Percentiles rank a stretch among this genome's conserved stretches.
Evolutionary conservation across 2,888 invertebrate species (phyloP).

Genomic region (Lochmaea crataegi): DNA sequence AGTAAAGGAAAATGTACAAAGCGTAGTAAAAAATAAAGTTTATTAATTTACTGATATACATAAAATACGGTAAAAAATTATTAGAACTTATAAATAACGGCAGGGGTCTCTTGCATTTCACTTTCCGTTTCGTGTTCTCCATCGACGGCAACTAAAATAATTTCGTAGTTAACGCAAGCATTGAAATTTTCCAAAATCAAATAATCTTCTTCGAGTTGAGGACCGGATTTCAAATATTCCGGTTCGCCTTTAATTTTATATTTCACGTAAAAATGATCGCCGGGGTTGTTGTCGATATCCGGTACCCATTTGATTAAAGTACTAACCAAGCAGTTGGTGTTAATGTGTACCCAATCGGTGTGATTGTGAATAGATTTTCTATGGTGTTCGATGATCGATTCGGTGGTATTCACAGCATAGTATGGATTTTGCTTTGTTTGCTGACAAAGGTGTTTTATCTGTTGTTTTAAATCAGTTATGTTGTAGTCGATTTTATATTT

Average conservation of each 20-base stretch:
- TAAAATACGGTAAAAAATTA: background rate
- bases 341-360: slow-evolving; percentile 37
- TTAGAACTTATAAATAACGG: slow-evolving; percentile 48
- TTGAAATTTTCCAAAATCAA: slow-evolving; percentile 55
- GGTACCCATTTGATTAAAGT: slow-evolving; percentile 57
- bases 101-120: slow-evolving; percentile 53
- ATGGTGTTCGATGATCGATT: slow-evolving; percentile 3
- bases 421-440: slow-evolving; percentile 1
- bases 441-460: slow-evolving; percentile 34
- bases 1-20: background rate
- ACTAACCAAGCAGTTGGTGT: slow-evolving; percentile 52
- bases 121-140: slow-evolving; percentile 56
- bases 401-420: background rate
- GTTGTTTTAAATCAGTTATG: slow-evolving; percentile 47
- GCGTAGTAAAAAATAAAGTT: background rate
- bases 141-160: slow-evolving; percentile 56
- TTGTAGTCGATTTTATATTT: slow-evolving; percentile 56
- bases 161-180: slow-evolving; percentile 57
- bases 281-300: slow-evolving; percentile 56
- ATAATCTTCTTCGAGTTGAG: slow-evolving; percentile 55
- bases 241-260: slow-evolving; percentile 53
- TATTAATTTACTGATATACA: background rate
- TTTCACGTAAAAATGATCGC: slow-evolving; percentile 57
- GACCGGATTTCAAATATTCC: slow-evolving; percentile 52
- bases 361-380: slow-evolving; percentile 23